Percentiles rank a stretch among this genome's conserved stretches.
Conservation (phyloP, 2,797 vertebrate genomes). For the Rhabdophis nuchalis region DNA sequence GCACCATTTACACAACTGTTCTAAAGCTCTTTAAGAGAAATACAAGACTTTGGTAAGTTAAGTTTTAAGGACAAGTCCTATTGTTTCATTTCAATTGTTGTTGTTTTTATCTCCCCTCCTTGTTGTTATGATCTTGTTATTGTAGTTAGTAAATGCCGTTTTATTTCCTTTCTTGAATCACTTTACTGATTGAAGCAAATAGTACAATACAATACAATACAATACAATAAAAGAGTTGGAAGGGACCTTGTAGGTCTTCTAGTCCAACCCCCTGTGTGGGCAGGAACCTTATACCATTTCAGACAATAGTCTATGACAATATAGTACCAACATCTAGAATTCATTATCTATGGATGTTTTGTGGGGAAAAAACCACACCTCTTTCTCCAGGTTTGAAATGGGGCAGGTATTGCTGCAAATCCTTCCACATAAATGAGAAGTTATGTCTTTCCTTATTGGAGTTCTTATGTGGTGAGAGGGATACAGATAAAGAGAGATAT, state of each 20-base stretch:
- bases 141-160: not conserved
- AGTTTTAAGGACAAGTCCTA: not conserved
- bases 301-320: too few species aligned
- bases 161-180: not conserved
- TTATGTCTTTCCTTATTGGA: not conserved
- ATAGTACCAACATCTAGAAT: not conserved
- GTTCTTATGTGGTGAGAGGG: not conserved
- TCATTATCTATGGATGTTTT: not conserved
- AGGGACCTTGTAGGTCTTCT: too few species aligned
- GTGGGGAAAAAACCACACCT: fast-evolving
- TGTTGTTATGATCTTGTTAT: not conserved
- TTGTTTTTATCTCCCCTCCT: not conserved
- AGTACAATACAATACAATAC: too few species aligned
- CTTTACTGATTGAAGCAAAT: not conserved
- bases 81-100: not conserved
- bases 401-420: not conserved
- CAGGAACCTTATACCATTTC: too few species aligned
- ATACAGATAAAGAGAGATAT: not conserved
- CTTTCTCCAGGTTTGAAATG: not conserved
- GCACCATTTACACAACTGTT: not conserved
- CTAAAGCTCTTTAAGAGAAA: not conserved
- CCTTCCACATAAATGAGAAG: not conserved
- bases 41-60: conserved; percentile 3
- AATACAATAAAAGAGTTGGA: too few species aligned
- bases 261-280: too few species aligned